These are phyloP conservation scores for Ylistrum balloti DNA, from an alignment of 1,140 invertebrate species.

Conservation along the genomic window DNA sequence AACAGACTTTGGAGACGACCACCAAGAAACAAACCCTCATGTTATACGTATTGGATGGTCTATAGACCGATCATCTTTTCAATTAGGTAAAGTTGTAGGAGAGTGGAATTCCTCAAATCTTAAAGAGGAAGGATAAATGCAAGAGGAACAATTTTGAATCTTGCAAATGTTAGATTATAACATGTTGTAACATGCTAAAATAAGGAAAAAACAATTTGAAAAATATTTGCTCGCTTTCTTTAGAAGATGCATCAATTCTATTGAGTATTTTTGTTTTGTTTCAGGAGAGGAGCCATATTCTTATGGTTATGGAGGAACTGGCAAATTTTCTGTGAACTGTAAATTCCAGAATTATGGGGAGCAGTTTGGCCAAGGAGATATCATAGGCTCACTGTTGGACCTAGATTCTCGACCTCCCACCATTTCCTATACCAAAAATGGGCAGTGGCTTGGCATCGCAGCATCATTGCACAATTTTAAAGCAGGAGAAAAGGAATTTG, in stretches of 20 bases:
- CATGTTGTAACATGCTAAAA: no score
- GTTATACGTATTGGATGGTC: constrained; percentile 95
- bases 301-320: constrained; percentile 93
- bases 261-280: constrained; percentile 41
- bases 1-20: constrained; percentile 82
- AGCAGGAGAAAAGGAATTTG: constrained; percentile 83
- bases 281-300: constrained; percentile 89
- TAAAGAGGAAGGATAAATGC: background rate
- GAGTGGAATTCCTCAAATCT: background rate
- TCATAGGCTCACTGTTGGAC: constrained; percentile 89
- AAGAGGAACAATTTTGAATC: no score
- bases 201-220: no score
- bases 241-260: no score
- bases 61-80: constrained; percentile 87
- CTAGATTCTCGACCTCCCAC: constrained; percentile 84
- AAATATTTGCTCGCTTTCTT: no score
- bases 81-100: constrained; percentile 86
- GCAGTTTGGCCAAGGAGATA: constrained; percentile 89
- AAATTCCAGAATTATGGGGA: constrained; percentile 91
- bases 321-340: constrained; percentile 89
- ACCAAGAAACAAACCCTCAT: constrained; percentile 85
- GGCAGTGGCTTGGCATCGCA: constrained; percentile 87
- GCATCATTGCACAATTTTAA: constrained; percentile 83
- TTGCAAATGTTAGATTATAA: no score
- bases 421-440: constrained; percentile 93